These are phyloP conservation scores for Cavia aperea DNA, from an alignment of 2,113 vertebrate genomes.

Conservation along the genomic window DNA sequence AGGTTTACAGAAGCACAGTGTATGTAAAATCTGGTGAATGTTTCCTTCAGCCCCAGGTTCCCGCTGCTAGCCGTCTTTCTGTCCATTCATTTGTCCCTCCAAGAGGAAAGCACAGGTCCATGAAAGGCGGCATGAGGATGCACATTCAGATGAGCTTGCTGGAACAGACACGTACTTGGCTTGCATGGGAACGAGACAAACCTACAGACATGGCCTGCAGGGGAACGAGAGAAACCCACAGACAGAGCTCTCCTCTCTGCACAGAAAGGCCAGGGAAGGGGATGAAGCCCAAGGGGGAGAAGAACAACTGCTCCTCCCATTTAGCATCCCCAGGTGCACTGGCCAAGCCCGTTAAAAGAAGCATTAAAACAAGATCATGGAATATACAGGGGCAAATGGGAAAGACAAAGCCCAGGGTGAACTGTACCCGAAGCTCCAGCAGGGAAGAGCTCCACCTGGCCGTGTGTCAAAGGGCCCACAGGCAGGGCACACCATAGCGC, in stretches of 20 bases:
- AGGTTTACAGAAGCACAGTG: neutral
- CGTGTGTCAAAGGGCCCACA: rapidly evolving
- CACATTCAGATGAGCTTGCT: neutral
- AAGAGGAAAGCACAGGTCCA: rapidly evolving
- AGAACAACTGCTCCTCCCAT: neutral
- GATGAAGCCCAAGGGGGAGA: neutral
- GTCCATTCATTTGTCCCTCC: too few species aligned
- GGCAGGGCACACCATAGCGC: rapidly evolving
- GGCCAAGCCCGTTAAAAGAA: neutral
- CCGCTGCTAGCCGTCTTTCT: neutral
- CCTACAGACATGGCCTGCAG: neutral
- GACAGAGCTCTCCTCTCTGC: rapidly evolving
- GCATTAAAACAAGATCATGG: neutral
- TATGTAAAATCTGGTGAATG: neutral
- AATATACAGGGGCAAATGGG: neutral
- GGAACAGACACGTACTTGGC: neutral
- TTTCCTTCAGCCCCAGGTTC: neutral
- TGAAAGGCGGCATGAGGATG: rapidly evolving
- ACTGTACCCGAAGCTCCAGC: rapidly evolving
- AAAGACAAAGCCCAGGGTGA: neutral
- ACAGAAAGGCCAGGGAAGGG: rapidly evolving
- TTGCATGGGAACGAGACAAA: neutral
- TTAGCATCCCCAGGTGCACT: rapidly evolving
- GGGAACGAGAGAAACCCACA: neutral
- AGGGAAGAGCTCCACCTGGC: rapidly evolving